Evolutionary conservation across 2,113 vertebrate species (phyloP).

Genomic region (Chloropsis hardwickii): DNA sequence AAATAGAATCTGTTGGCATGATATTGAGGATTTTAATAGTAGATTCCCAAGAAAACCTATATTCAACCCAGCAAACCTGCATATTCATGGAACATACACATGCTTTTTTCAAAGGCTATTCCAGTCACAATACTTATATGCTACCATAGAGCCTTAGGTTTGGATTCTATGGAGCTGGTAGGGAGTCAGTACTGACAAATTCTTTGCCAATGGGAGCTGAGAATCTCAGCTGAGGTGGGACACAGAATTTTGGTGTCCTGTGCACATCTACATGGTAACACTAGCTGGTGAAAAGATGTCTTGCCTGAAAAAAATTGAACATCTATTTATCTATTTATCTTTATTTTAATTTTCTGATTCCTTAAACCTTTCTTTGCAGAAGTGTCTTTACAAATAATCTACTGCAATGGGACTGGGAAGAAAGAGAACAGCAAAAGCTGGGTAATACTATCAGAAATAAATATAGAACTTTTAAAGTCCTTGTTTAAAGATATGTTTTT

Average conservation of each 20-base stretch:
- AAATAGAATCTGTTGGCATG: not conserved
- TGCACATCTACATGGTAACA: too few relatives aligned
- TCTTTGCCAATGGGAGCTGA: not conserved
- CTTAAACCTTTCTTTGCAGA: not conserved
- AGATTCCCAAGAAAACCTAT: not conserved
- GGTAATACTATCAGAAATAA: not conserved
- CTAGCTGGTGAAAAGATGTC: not conserved
- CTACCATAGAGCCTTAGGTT: not conserved
- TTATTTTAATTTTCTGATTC: not conserved
- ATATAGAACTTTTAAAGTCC: not conserved
- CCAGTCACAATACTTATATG: not conserved
- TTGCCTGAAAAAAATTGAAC: too few relatives aligned
- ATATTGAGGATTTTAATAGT: not conserved
- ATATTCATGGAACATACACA: not conserved
- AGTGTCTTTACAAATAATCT: not conserved
- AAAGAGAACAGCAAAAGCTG: not conserved
- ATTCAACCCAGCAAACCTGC: not conserved
- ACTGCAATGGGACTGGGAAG: not conserved
- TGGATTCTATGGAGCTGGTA: not conserved
- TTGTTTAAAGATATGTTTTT: not conserved
- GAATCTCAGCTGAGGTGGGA: not conserved
- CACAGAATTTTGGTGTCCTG: not conserved
- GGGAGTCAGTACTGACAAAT: not conserved
- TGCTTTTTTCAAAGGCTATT: not conserved
- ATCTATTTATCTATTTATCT: not conserved